Evolutionary conservation across 35 echinoderm and acorn worm species (phyloP), one percentile per base, ranked within the genome.

Genomic region (Diadema setosum): DNA sequence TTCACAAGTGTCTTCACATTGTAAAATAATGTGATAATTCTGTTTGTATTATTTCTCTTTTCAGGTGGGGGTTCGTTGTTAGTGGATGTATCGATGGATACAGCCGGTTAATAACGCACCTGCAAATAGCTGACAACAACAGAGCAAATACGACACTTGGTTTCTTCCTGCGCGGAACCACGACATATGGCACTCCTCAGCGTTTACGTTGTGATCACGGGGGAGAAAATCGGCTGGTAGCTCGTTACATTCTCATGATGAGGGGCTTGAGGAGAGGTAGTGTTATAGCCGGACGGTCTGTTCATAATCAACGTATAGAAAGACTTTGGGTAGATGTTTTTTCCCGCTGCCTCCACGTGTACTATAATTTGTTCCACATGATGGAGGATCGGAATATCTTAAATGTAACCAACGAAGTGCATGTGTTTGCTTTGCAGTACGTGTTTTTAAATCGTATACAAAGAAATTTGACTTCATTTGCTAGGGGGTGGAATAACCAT

Each of bases 241-340:
- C 65, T 29, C 16, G 61, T 21, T 93, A 39, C 58, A 93, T 93
- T 84, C 24, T 93, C 2, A n/a, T 34, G 16, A 50, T 36, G 24
- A 36, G 84, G 58, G 75, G 91, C 18, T 21, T 65, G 14, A 44
- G 64, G 5, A 81, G 91, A 57, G 91, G 85, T 11, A 88, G 85
- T 88, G n/a, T 93, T 30, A 88, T 93, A 25, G 40, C 63, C 35
- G 91, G 91, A 5, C 80, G 59, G 48, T 90, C 86, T 33, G 85
- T 93, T 4, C 91, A 93, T 33, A 93, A 93, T 42, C 84, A 88
- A 35, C 84, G 91, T 16, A 93, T 88, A 23, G 91, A 93, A 59
- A 63, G 91, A 59, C 60, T 93, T 23, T 93, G 91, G 91, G 21
- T 74, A 25, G 85, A 93, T 67, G 86, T 89, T 17, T 94, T 70